Base-by-base conservation (phyloP, 2,888 invertebrate genomes). In the Baccha elongata region DNA sequence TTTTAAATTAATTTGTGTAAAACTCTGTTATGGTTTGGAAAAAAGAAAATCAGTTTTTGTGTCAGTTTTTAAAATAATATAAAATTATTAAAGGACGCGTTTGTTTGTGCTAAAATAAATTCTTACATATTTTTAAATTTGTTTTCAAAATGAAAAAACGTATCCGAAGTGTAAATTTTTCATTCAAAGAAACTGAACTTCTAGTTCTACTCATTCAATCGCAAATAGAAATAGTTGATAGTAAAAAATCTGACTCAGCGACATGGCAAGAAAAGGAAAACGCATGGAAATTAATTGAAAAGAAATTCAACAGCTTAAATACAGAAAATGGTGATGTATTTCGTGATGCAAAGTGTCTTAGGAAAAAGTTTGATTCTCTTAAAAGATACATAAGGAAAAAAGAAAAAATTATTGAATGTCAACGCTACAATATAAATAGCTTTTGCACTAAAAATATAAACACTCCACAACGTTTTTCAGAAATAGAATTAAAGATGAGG, bases 151-250 rank as follows among this genome's bases (percentile, higher is more conserved):
- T 32, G 37, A 55, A 53, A 32, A 32, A 55, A 55, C 55, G 55
- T 21, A n/a, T 55, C 19, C 55, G 55, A 3, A 55, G 50, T 29
- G 50, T 50, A 15, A 50, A 50, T 17, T 50, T 50, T 50, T 17
- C 50, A 2, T 6, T 29, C 1, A 15, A 10, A 29, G 50, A 50
- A 29, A 29, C 50, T 17, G 50, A 50, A 29, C 13, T 50, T 0
- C 2, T 50, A 29, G 1, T 50, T 15, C 29, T 17, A 0, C 11
- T 50, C 8, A 17, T 50, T 4, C 26, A 50, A 29, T 10, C 50
- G 17, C 26, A 29, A 29, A 17, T 50, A 15, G 29, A 50, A 29
- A 29, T 17, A 11, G 5, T 50, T 29, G 50, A 50, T 11, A 29
- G 26, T 2, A 50, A 50, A 2, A 50, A 50, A 4, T 50, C 26